phyloP scores from a whole-genome alignment of 2,888 invertebrate genomes.

The Bruchidius siliquastri region DNA sequence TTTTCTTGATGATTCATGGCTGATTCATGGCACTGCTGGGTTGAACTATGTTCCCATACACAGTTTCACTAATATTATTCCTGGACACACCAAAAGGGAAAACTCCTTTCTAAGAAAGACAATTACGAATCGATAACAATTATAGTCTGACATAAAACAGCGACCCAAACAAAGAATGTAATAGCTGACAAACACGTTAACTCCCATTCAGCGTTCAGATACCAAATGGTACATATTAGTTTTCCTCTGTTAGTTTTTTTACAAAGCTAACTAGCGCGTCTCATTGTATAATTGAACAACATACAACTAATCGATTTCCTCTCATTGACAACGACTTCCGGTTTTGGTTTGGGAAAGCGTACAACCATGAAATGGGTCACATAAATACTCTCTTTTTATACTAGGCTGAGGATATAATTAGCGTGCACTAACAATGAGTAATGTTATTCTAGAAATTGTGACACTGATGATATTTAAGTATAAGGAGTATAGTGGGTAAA shows the following conservation, averaged over 20 bases:
- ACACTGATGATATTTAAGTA: neutral
- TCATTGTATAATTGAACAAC: neutral
- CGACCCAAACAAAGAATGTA: neutral
- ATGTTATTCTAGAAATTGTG: neutral
- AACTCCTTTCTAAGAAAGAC: too few relatives aligned
- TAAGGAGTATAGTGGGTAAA: too few relatives aligned
- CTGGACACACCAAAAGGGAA: too few relatives aligned
- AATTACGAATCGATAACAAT: too few relatives aligned
- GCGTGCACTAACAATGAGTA: neutral
- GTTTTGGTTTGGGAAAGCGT: slow-evolving; percentile 1
- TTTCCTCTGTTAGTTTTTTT: neutral
- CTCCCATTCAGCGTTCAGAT: neutral
- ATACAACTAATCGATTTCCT: slow-evolving; percentile 7
- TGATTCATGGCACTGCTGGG: too few relatives aligned
- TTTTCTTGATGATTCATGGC: too few relatives aligned
- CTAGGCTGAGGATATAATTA: neutral
- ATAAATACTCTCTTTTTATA: slow-evolving; percentile 2
- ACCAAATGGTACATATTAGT: neutral
- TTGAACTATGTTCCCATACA: too few relatives aligned
- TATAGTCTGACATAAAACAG: neutral
- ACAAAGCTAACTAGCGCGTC: neutral
- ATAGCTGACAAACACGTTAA: neutral
- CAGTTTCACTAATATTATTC: too few relatives aligned
- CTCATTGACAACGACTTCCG: slow-evolving; percentile 8
- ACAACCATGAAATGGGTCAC: slow-evolving; percentile 6